Percentiles rank a stretch among this genome's conserved stretches.
phyloP scores from a whole-genome alignment of 2,113 vertebrate genomes.

The Cricetomys ansorgei region DNA sequence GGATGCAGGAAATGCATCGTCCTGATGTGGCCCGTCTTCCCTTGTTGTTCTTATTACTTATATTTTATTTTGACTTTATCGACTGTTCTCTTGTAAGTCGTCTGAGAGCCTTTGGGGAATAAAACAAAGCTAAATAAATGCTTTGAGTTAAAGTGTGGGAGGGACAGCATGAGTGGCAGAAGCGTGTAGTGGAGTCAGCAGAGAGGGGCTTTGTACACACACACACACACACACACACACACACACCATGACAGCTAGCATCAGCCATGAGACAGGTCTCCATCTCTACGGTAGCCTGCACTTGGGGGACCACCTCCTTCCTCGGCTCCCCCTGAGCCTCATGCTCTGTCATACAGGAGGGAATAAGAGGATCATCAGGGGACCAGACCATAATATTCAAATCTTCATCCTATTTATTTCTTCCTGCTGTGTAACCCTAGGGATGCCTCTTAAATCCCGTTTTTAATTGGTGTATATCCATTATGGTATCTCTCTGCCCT shows the following conservation, averaged over 20 bases:
- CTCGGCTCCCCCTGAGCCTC: background rate
- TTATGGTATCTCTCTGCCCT: background rate
- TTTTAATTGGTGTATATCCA: background rate
- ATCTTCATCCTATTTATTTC: background rate
- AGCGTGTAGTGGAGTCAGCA: background rate
- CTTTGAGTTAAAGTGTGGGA: background rate
- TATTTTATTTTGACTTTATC: slow-evolving; percentile 51
- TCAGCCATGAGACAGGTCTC: background rate
- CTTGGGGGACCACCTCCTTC: fast-evolving
- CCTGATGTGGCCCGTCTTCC: background rate
- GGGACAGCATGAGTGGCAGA: background rate
- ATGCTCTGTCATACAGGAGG: fast-evolving
- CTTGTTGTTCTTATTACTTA: slow-evolving; percentile 46
- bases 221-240: background rate
- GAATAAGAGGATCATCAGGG: fast-evolving
- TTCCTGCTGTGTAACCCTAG: background rate
- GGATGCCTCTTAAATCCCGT: background rate
- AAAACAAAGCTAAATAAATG: slow-evolving; percentile 55
- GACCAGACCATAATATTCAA: background rate
- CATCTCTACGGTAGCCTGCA: fast-evolving
- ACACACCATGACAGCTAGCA: background rate
- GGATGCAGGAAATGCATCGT: background rate
- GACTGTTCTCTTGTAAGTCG: slow-evolving; percentile 52
- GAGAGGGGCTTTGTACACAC: background rate
- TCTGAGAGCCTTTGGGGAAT: slow-evolving; percentile 37